Percentiles rank a stretch among this genome's conserved stretches.
phyloP scores from a whole-genome alignment of 2,797 vertebrate genomes.

The Mallotus villosus region DNA sequence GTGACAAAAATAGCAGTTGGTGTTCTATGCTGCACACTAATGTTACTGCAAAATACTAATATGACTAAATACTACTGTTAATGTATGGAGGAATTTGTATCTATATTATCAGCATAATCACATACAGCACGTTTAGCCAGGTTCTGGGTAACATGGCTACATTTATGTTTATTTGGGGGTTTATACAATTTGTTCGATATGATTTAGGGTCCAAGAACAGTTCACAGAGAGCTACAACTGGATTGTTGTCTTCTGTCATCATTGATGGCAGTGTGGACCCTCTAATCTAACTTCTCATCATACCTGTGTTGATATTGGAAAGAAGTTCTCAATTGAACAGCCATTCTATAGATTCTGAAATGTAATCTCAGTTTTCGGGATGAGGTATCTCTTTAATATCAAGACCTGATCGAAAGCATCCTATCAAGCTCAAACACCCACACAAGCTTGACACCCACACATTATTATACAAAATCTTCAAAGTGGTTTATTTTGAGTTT shows the following conservation, averaged over 20 bases:
- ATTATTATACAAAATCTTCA: neutral
- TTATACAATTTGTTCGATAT: neutral
- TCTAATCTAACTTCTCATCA: conserved; percentile 12
- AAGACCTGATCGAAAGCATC: no score
- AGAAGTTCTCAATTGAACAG: conserved; percentile 19
- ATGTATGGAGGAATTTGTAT: conserved; percentile 8
- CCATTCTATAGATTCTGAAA: conserved; percentile 16
- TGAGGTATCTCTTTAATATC: no score
- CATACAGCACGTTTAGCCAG: conserved; percentile 46
- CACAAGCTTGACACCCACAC: neutral
- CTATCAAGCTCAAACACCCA: no score
- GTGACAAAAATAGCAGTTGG: conserved; percentile 25
- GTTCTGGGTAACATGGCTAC: conserved; percentile 9
- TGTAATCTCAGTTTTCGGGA: conserved; percentile 7
- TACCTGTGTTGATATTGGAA: no score
- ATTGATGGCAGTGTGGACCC: conserved; percentile 11
- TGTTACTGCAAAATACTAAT: no score
- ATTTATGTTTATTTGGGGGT: neutral
- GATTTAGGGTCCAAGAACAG: neutral
- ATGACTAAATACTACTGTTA: no score
- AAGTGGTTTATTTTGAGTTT: neutral
- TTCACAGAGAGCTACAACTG: conserved; percentile 19
- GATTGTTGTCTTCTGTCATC: conserved; percentile 31
- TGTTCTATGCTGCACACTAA: neutral
- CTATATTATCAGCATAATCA: conserved; percentile 28